phyloP scores from a whole-genome alignment of 2,888 invertebrate genomes.

The Nomada fabriciana region DNA sequence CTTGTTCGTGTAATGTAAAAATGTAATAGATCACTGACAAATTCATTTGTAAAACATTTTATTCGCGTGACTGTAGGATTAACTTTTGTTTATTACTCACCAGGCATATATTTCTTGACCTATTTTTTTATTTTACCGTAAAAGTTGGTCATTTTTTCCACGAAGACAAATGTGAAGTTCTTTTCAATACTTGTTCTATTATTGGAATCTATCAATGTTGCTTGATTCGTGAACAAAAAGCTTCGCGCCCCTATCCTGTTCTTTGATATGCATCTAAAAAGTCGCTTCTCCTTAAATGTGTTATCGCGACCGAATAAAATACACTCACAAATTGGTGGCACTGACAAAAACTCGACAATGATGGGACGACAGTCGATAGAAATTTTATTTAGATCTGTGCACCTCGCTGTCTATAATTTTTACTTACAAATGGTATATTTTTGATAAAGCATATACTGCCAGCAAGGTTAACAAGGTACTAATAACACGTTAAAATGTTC shows the following conservation, averaged over 20 bases:
- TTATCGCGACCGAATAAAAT: slow-evolving; percentile 37
- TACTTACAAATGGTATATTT: slow-evolving; percentile 38
- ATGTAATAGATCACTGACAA: not conserved
- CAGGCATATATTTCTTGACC: not conserved
- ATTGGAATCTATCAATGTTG: slow-evolving; percentile 51
- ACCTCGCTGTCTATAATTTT: slow-evolving; percentile 32
- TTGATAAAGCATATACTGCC: slow-evolving; percentile 36
- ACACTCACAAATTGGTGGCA: slow-evolving; percentile 27
- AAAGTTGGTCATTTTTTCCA: slow-evolving; percentile 24
- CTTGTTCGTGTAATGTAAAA: not conserved
- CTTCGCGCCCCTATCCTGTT: slow-evolving; percentile 35
- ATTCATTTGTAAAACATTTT: no score
- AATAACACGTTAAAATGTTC: slow-evolving; percentile 22
- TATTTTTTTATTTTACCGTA: slow-evolving; percentile 2
- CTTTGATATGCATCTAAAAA: slow-evolving; percentile 57
- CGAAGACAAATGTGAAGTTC: slow-evolving; percentile 32
- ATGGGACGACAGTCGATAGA: slow-evolving; percentile 26
- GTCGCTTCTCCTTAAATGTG: slow-evolving; percentile 51
- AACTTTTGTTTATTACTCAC: not conserved
- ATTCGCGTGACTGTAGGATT: not conserved
- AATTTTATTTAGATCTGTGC: slow-evolving; percentile 34
- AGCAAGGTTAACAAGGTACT: slow-evolving; percentile 54
- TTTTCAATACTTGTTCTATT: slow-evolving; percentile 55
- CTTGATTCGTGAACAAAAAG: slow-evolving; percentile 52
- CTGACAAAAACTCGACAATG: slow-evolving; percentile 34